Evolutionary conservation across 2,888 invertebrate genomes (phyloP), one percentile per base, ranked within the genome.

Genomic region (Oligia strigilis): DNA sequence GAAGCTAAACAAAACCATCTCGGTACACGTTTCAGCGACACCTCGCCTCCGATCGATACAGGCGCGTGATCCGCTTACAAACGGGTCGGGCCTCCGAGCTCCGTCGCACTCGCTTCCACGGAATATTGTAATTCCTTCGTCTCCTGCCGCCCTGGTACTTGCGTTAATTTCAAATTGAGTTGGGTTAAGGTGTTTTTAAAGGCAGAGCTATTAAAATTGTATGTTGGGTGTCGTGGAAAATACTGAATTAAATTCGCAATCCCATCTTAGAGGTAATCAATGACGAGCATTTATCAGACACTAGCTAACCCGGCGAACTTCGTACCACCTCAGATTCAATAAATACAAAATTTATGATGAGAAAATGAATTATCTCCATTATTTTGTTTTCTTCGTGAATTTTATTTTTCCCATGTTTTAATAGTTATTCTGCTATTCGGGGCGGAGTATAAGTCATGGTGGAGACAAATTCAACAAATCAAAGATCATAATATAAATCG

Each of bases 41-140:
- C 90, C 78, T 78, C 82, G 81, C 14, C 43, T 46, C 36, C 60
- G 90, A 92, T 92, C 92, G 87, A 92, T 92, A 81, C 58, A 13
- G 46, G 73, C 84, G 84, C 92, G 92, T 92, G 92, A 90, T 75
- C 82, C 23, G 90, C 40, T 73, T 89, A 78, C 88, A 71, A 89
- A 92, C 83, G 69, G 55, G 81, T 75, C 86, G 60, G 52, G 81
- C 85, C 85, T 75, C 85, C 87, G 65, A 72, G 69, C 66, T 49
- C 46, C 23, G 66, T 17, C 52, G 76, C 58, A 40, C 81, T n/a
- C 40, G 19, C 71, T 60, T 23, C 36, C 40, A 64, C 60, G 62
- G 84, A 82, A 81, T 81, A 88, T 87, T 86, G 83, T 90, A 88
- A 85, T 87, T 85, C 91, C 89, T 86, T 60, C 81, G 52, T 64